Evolutionary conservation across 2,888 invertebrate genomes (phyloP).

Genomic region (Steinernema hermaphroditum): DNA sequence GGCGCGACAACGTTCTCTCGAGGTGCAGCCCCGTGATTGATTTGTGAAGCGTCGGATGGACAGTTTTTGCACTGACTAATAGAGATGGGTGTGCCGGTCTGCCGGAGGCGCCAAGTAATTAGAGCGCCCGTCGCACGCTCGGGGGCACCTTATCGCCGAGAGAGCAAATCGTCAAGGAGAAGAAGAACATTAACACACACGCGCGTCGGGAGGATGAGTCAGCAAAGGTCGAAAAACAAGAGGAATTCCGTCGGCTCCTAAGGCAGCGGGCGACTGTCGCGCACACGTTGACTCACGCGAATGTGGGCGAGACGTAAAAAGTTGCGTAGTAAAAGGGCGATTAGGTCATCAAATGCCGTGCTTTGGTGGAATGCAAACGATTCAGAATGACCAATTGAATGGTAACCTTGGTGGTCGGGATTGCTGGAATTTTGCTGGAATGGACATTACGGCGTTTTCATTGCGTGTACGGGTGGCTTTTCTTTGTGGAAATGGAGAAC

Average conservation of each 20-base stretch:
- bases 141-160: background rate
- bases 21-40: background rate
- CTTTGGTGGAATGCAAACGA: background rate
- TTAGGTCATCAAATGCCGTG: too few relatives aligned
- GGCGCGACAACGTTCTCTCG: too few relatives aligned
- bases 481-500: too few relatives aligned
- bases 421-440: too few relatives aligned
- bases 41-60: slow-evolving; percentile 12
- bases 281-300: background rate
- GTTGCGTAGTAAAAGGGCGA: background rate
- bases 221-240: slow-evolving; percentile 16
- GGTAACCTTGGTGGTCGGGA: too few relatives aligned
- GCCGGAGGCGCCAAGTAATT: slow-evolving; percentile 21
- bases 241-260: background rate
- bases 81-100: slow-evolving; percentile 18
- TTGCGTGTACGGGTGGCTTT: too few relatives aligned
- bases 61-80: slow-evolving; percentile 30
- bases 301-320: background rate
- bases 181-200: background rate
- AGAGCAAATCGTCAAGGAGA: background rate
- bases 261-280: too few relatives aligned
- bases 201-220: slow-evolving; percentile 3
- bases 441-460: too few relatives aligned
- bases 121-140: slow-evolving; percentile 25
- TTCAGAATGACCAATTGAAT: background rate